Evolutionary conservation across 2,888 invertebrate species (phyloP), one percentile per base, ranked within the genome.

Genomic region (Cabera pusaria): DNA sequence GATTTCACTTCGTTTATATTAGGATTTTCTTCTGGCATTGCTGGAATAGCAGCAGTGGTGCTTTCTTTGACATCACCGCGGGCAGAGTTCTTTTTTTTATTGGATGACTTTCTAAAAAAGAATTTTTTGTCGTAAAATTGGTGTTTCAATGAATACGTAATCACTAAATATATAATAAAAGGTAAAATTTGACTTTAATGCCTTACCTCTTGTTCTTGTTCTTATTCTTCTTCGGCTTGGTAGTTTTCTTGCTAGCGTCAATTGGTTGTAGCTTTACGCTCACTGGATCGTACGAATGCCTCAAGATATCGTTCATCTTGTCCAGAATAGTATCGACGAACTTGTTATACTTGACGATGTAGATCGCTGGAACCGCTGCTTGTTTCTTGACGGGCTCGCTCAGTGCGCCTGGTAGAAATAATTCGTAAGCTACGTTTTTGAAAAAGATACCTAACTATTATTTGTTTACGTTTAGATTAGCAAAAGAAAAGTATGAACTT

Each of bases 241-340:
- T 80, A 25, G 59, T 87, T 40, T 90, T 90, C 60, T 92, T 92
- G 49, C 79, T 87, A 5, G 84, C 89, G 9, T 90, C 79, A 5
- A 89, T 90, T 0, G 90, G 90, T 48, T 92, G 90, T 16, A 95
- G 77, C 63, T 93, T 93, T 0, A 96, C 96, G 51, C 94, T 93
- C 38, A 96, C 96, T 0, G 96, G 96, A 70, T 96, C 96, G 77
- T 96, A 96, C 28, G 94, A 95, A 49, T 92, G 91, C 27, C 93
- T 91, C 49, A 96, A 82, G 41, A 96, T 94, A 55, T 93, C 93
- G 80, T 96, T 96, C 82, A 96, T 95, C 58, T 95, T 91, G 38
- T 92, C 92, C 49, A 96, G 90, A 53, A 96, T 95, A 58, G 93
- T 95, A 80, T 96, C 96, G 37, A 96, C 94, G 75, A 96, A 96